Base-by-base conservation (phyloP, 2,888 invertebrate genomes). In the Aphrophora alni region DNA sequence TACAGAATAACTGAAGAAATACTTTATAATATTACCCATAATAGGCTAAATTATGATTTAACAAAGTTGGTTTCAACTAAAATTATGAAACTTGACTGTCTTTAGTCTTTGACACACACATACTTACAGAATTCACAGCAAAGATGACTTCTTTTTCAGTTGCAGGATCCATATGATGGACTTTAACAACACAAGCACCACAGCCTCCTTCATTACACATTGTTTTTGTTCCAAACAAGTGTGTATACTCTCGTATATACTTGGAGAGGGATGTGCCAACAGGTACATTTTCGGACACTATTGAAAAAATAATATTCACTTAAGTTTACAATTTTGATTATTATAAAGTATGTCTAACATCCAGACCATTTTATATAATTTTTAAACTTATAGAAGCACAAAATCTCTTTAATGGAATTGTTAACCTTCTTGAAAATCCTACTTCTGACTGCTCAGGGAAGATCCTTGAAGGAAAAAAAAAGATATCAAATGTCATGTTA, bases 191-290 rank as follows among this genome's bases (percentile, higher is more conserved):
- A 85, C 94, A 94, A 0, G 91, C 91, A 0, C 94, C 94, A 84
- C 94, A 94, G 0, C 94, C 94, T 0, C 94, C 94, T 86, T 94
- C 94, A 44, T 90, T 90, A 84, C 94, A 94, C 93, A 93, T 93
- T 2, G 88, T 89, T 85, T 94, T 94, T 0, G 94, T 94, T 0
- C 94, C 94, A 0, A 90, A 91, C 0, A 93, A 87, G 26, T 79
- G 78, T n/a, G 81, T 76, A 75, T 75, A 69, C 10, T 70, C 69
- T 21, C 80, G 75, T 1, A 80, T 75, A 38, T 51, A 80, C 0
- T 38, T 80, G 51, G 33, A 51, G 10, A 80, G 72, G 38, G 44
- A 71, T 4, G 72, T 80, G 33, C 71, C 25, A 1, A 51, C 70
- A 59, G 59, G 59, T 21, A 59, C 59, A 59, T 59, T 59, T 0